Evolutionary conservation across 2,888 invertebrate genomes (phyloP), one percentile per base, ranked within the genome.

Genomic region (Fragum whitleyi): DNA sequence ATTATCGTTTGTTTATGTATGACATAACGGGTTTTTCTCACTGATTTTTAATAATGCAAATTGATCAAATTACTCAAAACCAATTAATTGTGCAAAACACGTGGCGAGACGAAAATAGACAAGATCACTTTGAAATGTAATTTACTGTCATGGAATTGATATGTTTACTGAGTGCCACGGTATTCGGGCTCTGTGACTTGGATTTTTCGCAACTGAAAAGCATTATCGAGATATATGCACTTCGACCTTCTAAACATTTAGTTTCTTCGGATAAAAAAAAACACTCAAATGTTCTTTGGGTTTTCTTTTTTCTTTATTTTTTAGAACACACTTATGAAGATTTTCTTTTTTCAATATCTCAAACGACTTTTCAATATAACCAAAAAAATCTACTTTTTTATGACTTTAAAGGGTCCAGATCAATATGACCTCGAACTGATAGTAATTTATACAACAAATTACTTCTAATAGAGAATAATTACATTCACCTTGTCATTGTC

Each of bases 1-100:
- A 61, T 61, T 61, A 61, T 61, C 61, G 28, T 61, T 61, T 61
- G 61, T 61, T 61, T 61, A 61, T 61, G 61, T 19, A 19, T 61
- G 61, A 32, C 61, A 61, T 29, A 61, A 29, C 32, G 61, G 11
- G 29, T 7, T 61, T 32, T 9, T n/a, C 14, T 32, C 61, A 61
- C 29, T 61, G 61, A 61, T 61, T 61, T 61, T 61, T 29, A 61
- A 61, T 61, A 61, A 61, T 26, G n/a, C 29, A 26, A 32, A 61
- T 61, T 61, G 61, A 61, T 61, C 61, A 32, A 32, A 61, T 61
- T 61, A 61, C 61, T 28, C 11, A 32, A 61, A 61, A 57, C 26
- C 23, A 57, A 57, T 57, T 26, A 26, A 57, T 47, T 47, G 47
- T 47, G 47, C 16, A 47, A 47, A 47, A 47, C 47, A 47, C 47